Evolutionary conservation across 2,113 vertebrate genomes (phyloP).

Genomic region (Haplochromis burtoni): DNA sequence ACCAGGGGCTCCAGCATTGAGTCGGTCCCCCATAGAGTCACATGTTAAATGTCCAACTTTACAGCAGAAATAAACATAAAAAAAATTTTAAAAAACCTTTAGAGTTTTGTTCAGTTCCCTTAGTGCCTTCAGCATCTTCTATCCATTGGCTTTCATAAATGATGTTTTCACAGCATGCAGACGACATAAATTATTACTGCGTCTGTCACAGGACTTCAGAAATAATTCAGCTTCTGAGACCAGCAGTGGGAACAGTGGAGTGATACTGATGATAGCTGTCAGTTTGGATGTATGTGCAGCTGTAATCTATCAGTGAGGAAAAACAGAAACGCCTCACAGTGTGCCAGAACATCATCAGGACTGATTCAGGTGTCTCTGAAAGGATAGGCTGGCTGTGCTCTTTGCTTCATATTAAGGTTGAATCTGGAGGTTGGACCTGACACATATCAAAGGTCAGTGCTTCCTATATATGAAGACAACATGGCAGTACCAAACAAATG

Average conservation of each 20-base stretch:
- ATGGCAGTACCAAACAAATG: not conserved
- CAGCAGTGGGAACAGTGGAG: not conserved
- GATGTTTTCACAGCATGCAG: not conserved
- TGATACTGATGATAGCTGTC: not conserved
- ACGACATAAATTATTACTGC: not conserved
- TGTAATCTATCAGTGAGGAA: not conserved
- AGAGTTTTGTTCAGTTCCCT: not conserved
- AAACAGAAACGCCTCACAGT: not conserved
- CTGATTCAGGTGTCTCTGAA: not conserved
- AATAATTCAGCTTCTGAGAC: not conserved
- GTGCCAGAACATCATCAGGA: not conserved
- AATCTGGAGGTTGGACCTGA: not conserved
- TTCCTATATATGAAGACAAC: not conserved
- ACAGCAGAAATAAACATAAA: not conserved
- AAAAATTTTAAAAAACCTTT: fast-evolving
- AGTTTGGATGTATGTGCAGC: not conserved
- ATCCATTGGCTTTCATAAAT: not conserved
- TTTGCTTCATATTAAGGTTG: not conserved
- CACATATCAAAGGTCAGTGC: not conserved
- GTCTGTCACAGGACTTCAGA: not conserved
- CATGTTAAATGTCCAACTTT: not conserved
- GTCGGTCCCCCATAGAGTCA: not conserved
- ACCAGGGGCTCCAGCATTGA: not conserved
- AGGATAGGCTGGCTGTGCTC: not conserved
- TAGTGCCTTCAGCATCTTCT: not conserved